Conservation (phyloP, 2,113 vertebrate genomes). For the Pardalotus punctatus region DNA sequence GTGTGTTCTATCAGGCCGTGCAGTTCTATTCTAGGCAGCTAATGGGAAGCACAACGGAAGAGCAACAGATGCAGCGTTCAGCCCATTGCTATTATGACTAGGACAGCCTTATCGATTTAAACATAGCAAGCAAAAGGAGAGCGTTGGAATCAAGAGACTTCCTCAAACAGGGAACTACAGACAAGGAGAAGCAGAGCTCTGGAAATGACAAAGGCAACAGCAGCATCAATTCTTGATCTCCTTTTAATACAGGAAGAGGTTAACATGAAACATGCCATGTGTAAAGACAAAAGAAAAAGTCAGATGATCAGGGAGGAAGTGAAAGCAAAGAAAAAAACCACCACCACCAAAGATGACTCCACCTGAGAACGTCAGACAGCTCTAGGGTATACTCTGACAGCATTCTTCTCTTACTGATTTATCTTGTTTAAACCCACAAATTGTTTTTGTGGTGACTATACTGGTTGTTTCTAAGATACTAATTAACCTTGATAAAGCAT, state of each 20-base stretch:
- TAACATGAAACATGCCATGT: neutral
- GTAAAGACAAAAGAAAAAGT: neutral
- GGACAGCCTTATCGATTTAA: neutral
- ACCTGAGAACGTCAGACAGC: neutral
- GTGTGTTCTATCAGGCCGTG: neutral
- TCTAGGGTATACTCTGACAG: neutral
- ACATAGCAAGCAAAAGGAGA: neutral
- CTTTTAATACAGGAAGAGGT: neutral
- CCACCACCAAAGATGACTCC: neutral
- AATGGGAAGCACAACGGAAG: conserved; percentile 10
- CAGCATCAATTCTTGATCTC: neutral
- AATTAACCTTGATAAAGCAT: neutral
- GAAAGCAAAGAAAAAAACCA: neutral
- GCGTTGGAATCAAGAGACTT: neutral
- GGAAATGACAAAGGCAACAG: neutral
- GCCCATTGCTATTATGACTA: neutral
- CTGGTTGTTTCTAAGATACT: neutral
- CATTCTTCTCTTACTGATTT: neutral
- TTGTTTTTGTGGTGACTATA: neutral
- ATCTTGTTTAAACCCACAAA: conserved; percentile 19
- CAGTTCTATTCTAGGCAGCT: conserved; percentile 34
- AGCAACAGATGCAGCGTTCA: conserved; percentile 5
- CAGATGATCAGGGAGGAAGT: neutral
- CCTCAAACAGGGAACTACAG: neutral
- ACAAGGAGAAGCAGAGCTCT: neutral